phyloP scores from a whole-genome alignment of 2,888 invertebrate species.

The Formica aserva region DNA sequence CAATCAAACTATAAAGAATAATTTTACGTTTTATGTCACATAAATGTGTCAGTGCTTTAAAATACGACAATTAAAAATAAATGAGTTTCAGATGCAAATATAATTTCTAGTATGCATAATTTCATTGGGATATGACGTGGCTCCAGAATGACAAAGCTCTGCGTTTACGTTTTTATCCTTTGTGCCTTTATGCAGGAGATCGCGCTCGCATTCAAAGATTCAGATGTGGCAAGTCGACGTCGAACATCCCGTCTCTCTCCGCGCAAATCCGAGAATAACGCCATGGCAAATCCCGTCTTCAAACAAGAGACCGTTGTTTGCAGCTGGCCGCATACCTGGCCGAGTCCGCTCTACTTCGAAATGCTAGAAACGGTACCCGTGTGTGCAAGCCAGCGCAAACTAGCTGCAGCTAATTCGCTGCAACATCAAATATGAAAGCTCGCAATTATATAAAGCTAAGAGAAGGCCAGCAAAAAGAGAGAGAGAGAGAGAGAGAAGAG shows the following conservation, averaged over 20 bases:
- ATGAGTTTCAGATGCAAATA: not conserved
- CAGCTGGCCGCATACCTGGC: constrained; percentile 69
- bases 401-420: constrained; percentile 60
- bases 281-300: constrained; percentile 71
- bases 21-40: not conserved
- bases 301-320: constrained; percentile 73
- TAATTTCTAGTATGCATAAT: not conserved
- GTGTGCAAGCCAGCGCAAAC: constrained; percentile 68
- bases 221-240: constrained; percentile 33
- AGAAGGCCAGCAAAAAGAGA: constrained; percentile 48
- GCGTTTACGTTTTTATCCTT: constrained; percentile 22
- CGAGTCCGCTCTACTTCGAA: constrained; percentile 64
- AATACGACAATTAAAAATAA: not conserved
- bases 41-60: not conserved
- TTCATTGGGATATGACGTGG: not conserved
- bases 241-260: constrained; percentile 62
- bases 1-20: not conserved
- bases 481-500: not conserved
- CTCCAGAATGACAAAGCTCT: constrained; percentile 1
- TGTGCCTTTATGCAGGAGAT: not conserved
- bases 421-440: constrained; percentile 76
- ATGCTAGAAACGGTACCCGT: constrained; percentile 70
- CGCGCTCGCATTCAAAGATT: constrained; percentile 39
- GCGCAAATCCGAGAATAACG: constrained; percentile 72
- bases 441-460: constrained; percentile 76